phyloP scores from a whole-genome alignment of 2,797 vertebrate genomes.

The Pangasius djambal region DNA sequence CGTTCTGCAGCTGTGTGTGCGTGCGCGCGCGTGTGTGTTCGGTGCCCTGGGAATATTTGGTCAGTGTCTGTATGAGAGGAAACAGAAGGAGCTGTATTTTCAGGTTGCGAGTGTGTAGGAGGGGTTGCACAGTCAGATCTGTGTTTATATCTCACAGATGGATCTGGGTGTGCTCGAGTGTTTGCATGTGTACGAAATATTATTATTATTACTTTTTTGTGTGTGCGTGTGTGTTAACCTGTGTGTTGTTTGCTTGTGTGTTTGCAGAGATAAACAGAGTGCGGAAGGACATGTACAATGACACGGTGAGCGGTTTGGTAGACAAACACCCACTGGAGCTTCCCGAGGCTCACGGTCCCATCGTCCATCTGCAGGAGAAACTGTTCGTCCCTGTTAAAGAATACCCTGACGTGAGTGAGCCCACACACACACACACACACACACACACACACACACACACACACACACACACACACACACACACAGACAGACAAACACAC shows the following conservation, averaged over 20 bases:
- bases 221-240: conserved; percentile 8
- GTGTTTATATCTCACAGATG: conserved; percentile 24
- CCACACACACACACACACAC: not conserved
- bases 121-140: not conserved
- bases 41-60: conserved; percentile 10
- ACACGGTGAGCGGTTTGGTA: conserved; percentile 81
- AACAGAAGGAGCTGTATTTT: not conserved
- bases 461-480: not conserved
- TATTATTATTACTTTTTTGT: not conserved
- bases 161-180: not conserved
- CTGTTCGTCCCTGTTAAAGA: conserved; percentile 86
- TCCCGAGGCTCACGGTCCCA: conserved; percentile 78
- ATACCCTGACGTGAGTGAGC: conserved; percentile 80
- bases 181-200: not conserved
- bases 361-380: conserved; percentile 84
- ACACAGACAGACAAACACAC: not conserved
- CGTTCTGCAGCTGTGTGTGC: not conserved
- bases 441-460: conserved; percentile 1
- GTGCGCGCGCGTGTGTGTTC: not conserved
- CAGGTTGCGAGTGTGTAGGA: not conserved
- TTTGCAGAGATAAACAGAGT: conserved; percentile 85
- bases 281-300: conserved; percentile 85
- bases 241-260: conserved; percentile 23
- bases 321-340: conserved; percentile 82
- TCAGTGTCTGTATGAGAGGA: not conserved